Evolutionary conservation across 2,797 vertebrate species (phyloP), one percentile per base, ranked within the genome.

Genomic region (Sebastes trivittatus): DNA sequence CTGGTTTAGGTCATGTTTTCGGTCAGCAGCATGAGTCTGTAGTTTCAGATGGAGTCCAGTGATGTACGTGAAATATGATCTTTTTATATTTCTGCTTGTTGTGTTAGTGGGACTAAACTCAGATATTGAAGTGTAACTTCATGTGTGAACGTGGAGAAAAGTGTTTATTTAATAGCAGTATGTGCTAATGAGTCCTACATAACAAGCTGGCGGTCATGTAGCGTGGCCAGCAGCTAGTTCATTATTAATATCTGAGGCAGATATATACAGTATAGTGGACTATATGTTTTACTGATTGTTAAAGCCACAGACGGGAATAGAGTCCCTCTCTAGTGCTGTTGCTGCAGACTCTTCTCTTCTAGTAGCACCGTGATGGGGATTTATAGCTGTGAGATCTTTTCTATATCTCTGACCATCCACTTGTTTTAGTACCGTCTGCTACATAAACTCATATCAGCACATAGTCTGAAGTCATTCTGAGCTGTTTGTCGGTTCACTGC

Each of bases 121-220:
- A 63, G 13, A 59, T 64, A 52, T 23, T 65, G 3, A 30, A 9
- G 11, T 75, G 0, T 56, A 10, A 9, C 5, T 77, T 66, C 8
- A 22, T n/a, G 7, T 66, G 11, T 65, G 38, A 23, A 64, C 52
- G 4, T 65, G 58, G 34, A 77, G 20, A 67, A 29, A 78, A 62
- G 54, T 23, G 11, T 10, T 75, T 72, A 22, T 63, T 68, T 66
- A 60, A 63, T 52, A 67, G 27, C 27, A 34, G 25, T 49, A 46
- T n/a, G 6, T 74, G 42, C 59, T 69, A 54, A 65, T 81, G 7
- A 82, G 52, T 78, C 66, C 71, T 78, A 13, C 49, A 34, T 25
- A 52, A 69, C 30, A 68, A 14, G 5, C n/a, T 79, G 36, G 16
- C 30, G 59, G n/a, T 82, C 56, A 23, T 75, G 3, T 46, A 25